phyloP scores from a whole-genome alignment of 2,888 invertebrate genomes.

The Ophion slaviceki region DNA sequence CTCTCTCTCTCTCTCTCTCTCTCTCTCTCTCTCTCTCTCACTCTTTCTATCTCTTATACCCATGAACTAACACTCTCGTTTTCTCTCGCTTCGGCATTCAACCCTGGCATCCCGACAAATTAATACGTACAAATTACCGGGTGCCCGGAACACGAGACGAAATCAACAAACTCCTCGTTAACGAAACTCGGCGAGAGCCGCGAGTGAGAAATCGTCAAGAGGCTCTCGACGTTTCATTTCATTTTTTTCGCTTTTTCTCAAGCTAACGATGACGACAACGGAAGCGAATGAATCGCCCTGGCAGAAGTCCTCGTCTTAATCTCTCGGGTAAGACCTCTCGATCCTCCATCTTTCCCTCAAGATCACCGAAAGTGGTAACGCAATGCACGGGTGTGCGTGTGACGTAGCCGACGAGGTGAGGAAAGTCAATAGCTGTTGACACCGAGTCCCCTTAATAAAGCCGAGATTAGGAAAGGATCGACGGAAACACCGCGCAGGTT shows the following conservation, averaged over 20 bases:
- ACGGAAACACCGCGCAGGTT: slow-evolving; percentile 47
- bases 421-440: slow-evolving; percentile 70
- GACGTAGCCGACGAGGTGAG: slow-evolving; percentile 30
- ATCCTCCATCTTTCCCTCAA: not conserved
- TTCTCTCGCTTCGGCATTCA: slow-evolving; percentile 51
- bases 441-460: slow-evolving; percentile 78
- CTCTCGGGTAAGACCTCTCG: not conserved
- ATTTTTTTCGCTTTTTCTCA: not conserved
- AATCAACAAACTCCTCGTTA: slow-evolving; percentile 65
- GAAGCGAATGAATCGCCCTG: slow-evolving; percentile 32
- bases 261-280: slow-evolving; percentile 31
- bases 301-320: slow-evolving; percentile 7
- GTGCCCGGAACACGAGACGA: slow-evolving; percentile 53
- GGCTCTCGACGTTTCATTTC: slow-evolving; percentile 35
- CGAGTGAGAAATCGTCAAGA: slow-evolving; percentile 54
- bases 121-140: slow-evolving; percentile 67
- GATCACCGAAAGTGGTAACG: slow-evolving; percentile 6
- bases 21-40: slow-evolving; percentile 40
- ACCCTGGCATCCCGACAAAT: slow-evolving; percentile 60
- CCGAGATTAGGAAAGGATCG: slow-evolving; percentile 78
- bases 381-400: slow-evolving; percentile 3
- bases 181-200: slow-evolving; percentile 48
- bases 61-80: slow-evolving; percentile 35
- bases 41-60: slow-evolving; percentile 38
- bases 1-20: slow-evolving; percentile 49